Conservation (phyloP, 2,113 vertebrate species). For the Cynoglossus semilaevis region DNA sequence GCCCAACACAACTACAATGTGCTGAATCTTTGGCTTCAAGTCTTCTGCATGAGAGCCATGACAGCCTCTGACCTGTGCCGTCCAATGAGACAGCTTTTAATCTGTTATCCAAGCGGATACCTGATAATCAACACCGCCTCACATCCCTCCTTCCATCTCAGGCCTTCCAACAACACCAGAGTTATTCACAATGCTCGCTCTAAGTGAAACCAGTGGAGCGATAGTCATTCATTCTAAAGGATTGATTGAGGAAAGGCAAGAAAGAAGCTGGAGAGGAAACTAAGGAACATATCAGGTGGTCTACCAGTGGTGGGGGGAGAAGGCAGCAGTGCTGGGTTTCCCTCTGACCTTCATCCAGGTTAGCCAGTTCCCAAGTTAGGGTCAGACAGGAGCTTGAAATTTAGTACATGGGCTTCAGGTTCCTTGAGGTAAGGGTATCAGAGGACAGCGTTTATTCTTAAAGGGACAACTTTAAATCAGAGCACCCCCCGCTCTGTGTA, state of each 20-base stretch:
- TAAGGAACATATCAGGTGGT: slow-evolving; percentile 72
- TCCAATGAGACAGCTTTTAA: slow-evolving; percentile 58
- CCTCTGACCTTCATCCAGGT: slow-evolving; percentile 68
- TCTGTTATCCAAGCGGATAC: slow-evolving; percentile 68
- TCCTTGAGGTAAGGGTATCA: slow-evolving; percentile 56
- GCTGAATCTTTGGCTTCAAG: slow-evolving; percentile 12
- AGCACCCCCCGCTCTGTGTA: slow-evolving; percentile 14
- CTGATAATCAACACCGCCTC: slow-evolving; percentile 65
- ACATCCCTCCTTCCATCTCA: slow-evolving; percentile 44
- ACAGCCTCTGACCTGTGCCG: slow-evolving; percentile 61
- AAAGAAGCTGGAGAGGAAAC: slow-evolving; percentile 53
- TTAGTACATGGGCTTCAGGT: slow-evolving; percentile 61
- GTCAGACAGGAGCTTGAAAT: slow-evolving; percentile 71
- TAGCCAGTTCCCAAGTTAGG: slow-evolving; percentile 79
- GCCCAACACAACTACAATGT: slow-evolving; percentile 19
- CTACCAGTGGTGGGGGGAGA: slow-evolving; percentile 43
- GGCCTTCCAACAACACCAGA: slow-evolving; percentile 62
- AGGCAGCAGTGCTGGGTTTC: slow-evolving; percentile 68
- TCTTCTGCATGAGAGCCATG: slow-evolving; percentile 56
- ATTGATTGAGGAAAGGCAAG: slow-evolving; percentile 62
- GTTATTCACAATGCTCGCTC: slow-evolving; percentile 71
- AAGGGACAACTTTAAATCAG: slow-evolving; percentile 31
- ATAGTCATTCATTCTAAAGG: slow-evolving; percentile 72
- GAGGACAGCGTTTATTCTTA: slow-evolving; percentile 30
- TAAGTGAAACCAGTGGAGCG: slow-evolving; percentile 73